Conservation (phyloP, 2,113 vertebrate species). For the Thunnus thynnus region DNA sequence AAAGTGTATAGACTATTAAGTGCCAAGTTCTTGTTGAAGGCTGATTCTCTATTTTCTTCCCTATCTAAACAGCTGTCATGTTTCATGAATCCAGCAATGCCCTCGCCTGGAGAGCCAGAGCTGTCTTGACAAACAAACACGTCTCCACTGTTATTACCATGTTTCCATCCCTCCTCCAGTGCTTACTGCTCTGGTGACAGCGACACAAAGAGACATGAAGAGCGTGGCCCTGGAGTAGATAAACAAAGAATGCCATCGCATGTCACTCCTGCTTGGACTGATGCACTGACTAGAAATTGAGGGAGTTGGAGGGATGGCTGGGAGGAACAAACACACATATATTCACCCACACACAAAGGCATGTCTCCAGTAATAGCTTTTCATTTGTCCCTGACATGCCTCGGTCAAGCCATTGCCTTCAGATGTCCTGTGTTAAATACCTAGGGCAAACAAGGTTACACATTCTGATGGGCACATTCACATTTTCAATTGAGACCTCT, state of each 20-base stretch:
- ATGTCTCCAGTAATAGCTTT: slow-evolving; percentile 74
- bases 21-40: slow-evolving; percentile 36
- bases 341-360: slow-evolving; percentile 25
- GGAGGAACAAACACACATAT: slow-evolving; percentile 34
- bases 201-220: slow-evolving; percentile 77
- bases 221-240: slow-evolving; percentile 73
- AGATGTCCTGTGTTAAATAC: slow-evolving; percentile 76
- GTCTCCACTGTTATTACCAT: slow-evolving; percentile 50
- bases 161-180: slow-evolving; percentile 54
- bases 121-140: slow-evolving; percentile 66
- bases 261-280: slow-evolving; percentile 75
- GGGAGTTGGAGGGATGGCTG: slow-evolving; percentile 59
- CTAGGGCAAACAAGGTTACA: slow-evolving; percentile 61
- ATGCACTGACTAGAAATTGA: slow-evolving; percentile 65
- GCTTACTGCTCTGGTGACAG: slow-evolving; percentile 66
- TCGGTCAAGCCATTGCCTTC: slow-evolving; percentile 63
- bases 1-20: slow-evolving; percentile 13
- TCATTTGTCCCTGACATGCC: slow-evolving; percentile 70
- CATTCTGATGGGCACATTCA: slow-evolving; percentile 68
- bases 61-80: slow-evolving; percentile 73
- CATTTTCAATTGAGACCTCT: slow-evolving; percentile 73
- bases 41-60: slow-evolving; percentile 47
- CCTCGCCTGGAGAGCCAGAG: slow-evolving; percentile 52
- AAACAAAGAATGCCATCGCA: slow-evolving; percentile 76
- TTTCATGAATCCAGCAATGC: slow-evolving; percentile 62